These are phyloP conservation scores for Bursaphelenchus okinawaensis DNA, from an alignment of 2,888 invertebrate species.

Conservation along the genomic window DNA sequence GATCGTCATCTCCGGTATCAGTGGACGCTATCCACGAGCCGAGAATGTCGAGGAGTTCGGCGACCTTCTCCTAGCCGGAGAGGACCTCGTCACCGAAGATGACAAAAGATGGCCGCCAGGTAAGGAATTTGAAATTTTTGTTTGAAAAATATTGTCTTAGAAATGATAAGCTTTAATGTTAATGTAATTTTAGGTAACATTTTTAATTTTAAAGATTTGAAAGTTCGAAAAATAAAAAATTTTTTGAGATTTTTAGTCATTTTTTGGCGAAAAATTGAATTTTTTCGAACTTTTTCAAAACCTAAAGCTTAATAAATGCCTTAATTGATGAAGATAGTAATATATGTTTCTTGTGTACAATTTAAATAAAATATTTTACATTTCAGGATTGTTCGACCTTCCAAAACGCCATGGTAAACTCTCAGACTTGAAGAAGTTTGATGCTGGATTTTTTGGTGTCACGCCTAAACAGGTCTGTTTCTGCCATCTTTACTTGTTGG, in stretches of 20 bases:
- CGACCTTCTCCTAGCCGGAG: constrained; percentile 78
- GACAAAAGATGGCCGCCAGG: constrained; percentile 78
- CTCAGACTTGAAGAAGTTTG: constrained; percentile 61
- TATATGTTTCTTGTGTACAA: too few species aligned
- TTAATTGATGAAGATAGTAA: too few species aligned
- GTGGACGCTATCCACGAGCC: constrained; percentile 77
- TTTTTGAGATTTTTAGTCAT: not conserved
- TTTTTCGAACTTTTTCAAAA: not conserved
- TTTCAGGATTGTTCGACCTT: constrained; percentile 60
- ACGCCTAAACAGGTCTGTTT: constrained; percentile 40
- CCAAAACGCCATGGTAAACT: constrained; percentile 62
- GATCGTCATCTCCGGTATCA: constrained; percentile 62
- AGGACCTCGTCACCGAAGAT: constrained; percentile 88
- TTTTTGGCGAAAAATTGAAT: not conserved
- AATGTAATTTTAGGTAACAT: too few species aligned
- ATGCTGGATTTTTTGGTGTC: constrained; percentile 59
- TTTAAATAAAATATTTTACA: not conserved
- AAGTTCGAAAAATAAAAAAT: too few species aligned
- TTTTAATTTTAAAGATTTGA: too few species aligned
- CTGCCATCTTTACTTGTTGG: too few species aligned
- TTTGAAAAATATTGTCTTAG: not conserved
- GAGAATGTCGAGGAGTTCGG: constrained; percentile 85
- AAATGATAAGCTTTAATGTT: too few species aligned
- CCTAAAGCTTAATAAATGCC: too few species aligned
- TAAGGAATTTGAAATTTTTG: constrained; percentile 12